Evolutionary conservation across 30 jellyfish, hydroid and myxozoan species (phyloP).

Genomic region (Aurelia aurita): DNA sequence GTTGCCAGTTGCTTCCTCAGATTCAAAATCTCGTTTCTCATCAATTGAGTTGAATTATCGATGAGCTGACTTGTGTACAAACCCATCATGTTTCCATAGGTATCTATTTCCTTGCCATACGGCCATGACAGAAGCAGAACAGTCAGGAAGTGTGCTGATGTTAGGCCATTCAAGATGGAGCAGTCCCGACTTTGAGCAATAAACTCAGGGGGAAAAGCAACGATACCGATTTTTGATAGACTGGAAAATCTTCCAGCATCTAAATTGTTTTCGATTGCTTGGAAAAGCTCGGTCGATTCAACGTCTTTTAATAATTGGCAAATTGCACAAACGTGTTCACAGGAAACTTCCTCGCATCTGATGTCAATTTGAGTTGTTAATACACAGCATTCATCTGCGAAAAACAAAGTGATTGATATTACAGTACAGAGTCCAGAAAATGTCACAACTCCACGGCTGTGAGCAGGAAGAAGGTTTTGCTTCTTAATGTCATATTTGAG

Average conservation of each 20-base stretch:
- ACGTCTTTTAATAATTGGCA: constrained; percentile 63
- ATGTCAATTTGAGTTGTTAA: constrained; percentile 58
- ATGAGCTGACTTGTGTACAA: constrained; percentile 13
- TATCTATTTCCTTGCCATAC: constrained; percentile 38
- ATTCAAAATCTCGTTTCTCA: constrained; percentile 37
- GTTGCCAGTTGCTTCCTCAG: constrained; percentile 64
- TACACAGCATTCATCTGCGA: constrained; percentile 52
- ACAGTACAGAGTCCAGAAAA: too few species aligned
- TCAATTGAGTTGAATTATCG: constrained; percentile 21
- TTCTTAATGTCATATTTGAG: too few species aligned
- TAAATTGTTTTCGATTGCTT: constrained; percentile 32
- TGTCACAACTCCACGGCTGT: too few species aligned
- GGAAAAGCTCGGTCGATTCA: constrained; percentile 52
- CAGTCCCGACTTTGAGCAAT: constrained; percentile 17
- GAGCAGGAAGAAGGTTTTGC: too few species aligned
- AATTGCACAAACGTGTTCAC: constrained; percentile 58
- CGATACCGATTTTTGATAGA: constrained; percentile 44
- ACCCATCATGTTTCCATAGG: constrained; percentile 26
- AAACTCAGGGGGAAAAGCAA: constrained; percentile 19
- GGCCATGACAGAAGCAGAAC: constrained; percentile 82
- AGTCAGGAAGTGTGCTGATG: constrained; percentile 77
- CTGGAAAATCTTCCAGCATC: constrained; percentile 27
- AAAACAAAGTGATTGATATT: neutral
- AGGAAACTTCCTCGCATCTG: constrained; percentile 60
- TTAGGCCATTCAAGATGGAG: constrained; percentile 24